These are phyloP conservation scores for Chelidonichthys spinosus DNA, from an alignment of 2,797 vertebrate species.

Conservation along the genomic window DNA sequence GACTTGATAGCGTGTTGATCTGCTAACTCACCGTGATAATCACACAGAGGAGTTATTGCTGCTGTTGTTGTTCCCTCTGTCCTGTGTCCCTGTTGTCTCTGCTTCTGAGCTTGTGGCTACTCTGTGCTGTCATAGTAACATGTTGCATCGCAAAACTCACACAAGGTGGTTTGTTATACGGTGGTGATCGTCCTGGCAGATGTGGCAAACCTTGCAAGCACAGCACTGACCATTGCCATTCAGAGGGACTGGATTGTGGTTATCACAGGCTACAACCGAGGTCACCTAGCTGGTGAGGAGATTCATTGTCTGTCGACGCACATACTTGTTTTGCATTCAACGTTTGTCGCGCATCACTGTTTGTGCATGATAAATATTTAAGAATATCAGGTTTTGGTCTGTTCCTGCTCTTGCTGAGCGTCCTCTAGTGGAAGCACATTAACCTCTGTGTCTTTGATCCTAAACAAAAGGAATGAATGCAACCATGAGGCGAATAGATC, in stretches of 20 bases:
- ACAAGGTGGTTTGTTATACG: constrained; percentile 86
- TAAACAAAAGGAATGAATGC: constrained; percentile 84
- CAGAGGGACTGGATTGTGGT: constrained; percentile 86
- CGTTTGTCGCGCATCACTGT: constrained; percentile 6
- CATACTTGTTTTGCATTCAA: constrained; percentile 10
- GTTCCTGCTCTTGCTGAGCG: constrained; percentile 17
- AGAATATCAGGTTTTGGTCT: not conserved
- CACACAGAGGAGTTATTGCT: constrained; percentile 54
- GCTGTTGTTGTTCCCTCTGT: constrained; percentile 67
- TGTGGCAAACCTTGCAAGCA: constrained; percentile 85
- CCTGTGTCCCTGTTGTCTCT: constrained; percentile 69
- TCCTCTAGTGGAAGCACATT: constrained; percentile 37
- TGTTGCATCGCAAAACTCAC: constrained; percentile 85
- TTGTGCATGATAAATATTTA: not conserved
- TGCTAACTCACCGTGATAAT: constrained; percentile 26
- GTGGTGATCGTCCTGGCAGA: constrained; percentile 85
- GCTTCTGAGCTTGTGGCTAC: constrained; percentile 75
- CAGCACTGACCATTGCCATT: constrained; percentile 82
- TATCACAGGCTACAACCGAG: constrained; percentile 83
- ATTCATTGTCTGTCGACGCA: constrained; percentile 11
- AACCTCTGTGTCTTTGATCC: constrained; percentile 64
- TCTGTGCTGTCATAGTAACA: constrained; percentile 85
- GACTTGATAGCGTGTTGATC: constrained; percentile 7
- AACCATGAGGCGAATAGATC: constrained; percentile 84
- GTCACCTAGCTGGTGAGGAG: constrained; percentile 81